These are phyloP conservation scores for Aurelia aurita DNA, from an alignment of 30 jellyfish, hydroid and myxozoan species.

Conservation along the genomic window DNA sequence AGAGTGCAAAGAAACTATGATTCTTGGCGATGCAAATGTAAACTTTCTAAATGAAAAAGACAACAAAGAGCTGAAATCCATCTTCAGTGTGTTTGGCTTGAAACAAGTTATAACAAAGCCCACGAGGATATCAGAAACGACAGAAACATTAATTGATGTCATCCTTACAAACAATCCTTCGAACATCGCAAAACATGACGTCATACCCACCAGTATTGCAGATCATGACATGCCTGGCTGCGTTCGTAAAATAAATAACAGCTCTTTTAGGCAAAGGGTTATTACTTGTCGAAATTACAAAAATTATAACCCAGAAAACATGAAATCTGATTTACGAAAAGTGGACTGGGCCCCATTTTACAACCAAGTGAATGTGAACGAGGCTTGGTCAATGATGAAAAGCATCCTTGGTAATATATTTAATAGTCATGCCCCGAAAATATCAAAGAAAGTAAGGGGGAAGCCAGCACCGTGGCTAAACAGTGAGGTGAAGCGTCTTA, in stretches of 20 bases:
- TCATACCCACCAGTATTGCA: conserved; percentile 20
- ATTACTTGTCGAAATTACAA: conserved; percentile 22
- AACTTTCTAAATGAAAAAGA: background rate
- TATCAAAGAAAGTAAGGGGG: background rate
- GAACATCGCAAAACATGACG: conserved; percentile 9
- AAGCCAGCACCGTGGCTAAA: conserved; percentile 29
- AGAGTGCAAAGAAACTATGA: conserved; percentile 1
- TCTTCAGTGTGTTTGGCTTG: conserved; percentile 16
- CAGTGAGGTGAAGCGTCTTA: no score
- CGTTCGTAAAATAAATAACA: conserved; percentile 14
- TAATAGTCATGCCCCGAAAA: no score
- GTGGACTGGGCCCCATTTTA: background rate
- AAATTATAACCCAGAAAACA: conserved; percentile 4
- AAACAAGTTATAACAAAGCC: conserved; percentile 45
- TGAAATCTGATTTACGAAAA: background rate
- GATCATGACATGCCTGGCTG: conserved; percentile 48
- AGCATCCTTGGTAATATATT: background rate
- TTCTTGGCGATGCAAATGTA: conserved; percentile 8
- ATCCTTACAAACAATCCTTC: conserved; percentile 16
- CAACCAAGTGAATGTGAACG: background rate
- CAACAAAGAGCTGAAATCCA: conserved; percentile 14
- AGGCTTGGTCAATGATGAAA: conserved; percentile 18
- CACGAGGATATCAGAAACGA: conserved; percentile 45
- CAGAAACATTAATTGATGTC: conserved; percentile 33
- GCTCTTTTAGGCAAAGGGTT: background rate